phyloP scores from a whole-genome alignment of 1,140 invertebrate genomes.

The Drosophila willistoni region DNA sequence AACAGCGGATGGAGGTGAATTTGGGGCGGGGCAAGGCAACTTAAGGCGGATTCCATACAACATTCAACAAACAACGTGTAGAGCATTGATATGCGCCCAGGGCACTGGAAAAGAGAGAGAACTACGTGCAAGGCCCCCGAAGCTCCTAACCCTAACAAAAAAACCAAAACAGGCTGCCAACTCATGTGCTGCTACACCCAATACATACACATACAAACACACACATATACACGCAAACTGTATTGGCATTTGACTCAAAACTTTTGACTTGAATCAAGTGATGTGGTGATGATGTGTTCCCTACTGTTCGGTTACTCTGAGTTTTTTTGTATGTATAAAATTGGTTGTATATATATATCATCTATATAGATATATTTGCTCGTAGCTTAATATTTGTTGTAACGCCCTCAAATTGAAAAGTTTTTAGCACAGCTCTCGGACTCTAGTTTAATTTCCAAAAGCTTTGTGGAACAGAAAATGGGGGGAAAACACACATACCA shows the following conservation, averaged over 20 bases:
- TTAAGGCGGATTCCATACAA: slow-evolving; percentile 12
- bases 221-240: slow-evolving; percentile 17
- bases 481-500: slow-evolving; percentile 32
- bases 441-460: slow-evolving; percentile 73
- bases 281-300: not conserved
- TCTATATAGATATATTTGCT: slow-evolving; percentile 20
- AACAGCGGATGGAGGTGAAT: not conserved
- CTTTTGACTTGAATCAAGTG: slow-evolving; percentile 56
- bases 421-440: slow-evolving; percentile 70
- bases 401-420: slow-evolving; percentile 61
- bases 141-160: slow-evolving; percentile 24
- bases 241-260: slow-evolving; percentile 80
- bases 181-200: slow-evolving; percentile 31
- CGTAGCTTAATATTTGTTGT: slow-evolving; percentile 48
- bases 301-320: not conserved
- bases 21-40: not conserved
- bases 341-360: slow-evolving; percentile 23
- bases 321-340: slow-evolving; percentile 1
- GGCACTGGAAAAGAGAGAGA: slow-evolving; percentile 35
- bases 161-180: slow-evolving; percentile 35
- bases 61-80: slow-evolving; percentile 54
- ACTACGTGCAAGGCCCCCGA: slow-evolving; percentile 42
- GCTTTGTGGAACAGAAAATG: slow-evolving; percentile 59
- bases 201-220: not conserved
- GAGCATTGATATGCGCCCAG: slow-evolving; percentile 70